These are phyloP conservation scores for Neosilurus mollespiculum DNA, from an alignment of 2,797 vertebrate species.

Conservation along the genomic window DNA sequence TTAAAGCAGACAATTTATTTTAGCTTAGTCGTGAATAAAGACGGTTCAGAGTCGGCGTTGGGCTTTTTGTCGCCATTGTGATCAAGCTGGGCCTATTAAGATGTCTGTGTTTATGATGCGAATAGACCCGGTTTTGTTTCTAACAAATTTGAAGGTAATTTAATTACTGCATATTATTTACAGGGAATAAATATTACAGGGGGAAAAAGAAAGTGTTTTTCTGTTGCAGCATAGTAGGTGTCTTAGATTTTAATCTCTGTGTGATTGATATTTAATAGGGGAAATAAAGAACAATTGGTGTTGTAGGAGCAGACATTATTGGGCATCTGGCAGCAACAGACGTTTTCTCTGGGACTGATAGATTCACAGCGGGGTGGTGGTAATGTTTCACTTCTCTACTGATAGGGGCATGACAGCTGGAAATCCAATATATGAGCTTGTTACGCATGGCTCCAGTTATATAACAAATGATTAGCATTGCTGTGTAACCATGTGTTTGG, in stretches of 20 bases:
- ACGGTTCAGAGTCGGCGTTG: background rate
- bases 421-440: conserved; percentile 52
- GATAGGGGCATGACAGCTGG: conserved; percentile 58
- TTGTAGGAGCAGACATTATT: conserved; percentile 36
- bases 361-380: conserved; percentile 51
- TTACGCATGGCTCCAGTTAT: conserved; percentile 62
- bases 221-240: conserved; percentile 39
- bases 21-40: conserved; percentile 67
- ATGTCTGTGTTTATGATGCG: background rate
- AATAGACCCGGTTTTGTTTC: background rate
- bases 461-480: conserved; percentile 67
- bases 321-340: conserved; percentile 47
- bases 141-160: background rate
- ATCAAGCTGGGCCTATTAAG: background rate
- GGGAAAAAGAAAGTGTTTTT: conserved; percentile 28
- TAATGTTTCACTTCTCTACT: conserved; percentile 59
- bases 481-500: conserved; percentile 40
- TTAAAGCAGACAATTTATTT: conserved; percentile 75
- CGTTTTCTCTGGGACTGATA: conserved; percentile 47
- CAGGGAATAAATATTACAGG: conserved; percentile 8
- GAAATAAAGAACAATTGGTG: conserved; percentile 38
- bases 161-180: conserved; percentile 20
- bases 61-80: background rate
- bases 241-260: conserved; percentile 37
- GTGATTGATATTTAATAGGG: conserved; percentile 48